Evolutionary conservation across 2,113 vertebrate species (phyloP).

Genomic region (Limanda limanda): DNA sequence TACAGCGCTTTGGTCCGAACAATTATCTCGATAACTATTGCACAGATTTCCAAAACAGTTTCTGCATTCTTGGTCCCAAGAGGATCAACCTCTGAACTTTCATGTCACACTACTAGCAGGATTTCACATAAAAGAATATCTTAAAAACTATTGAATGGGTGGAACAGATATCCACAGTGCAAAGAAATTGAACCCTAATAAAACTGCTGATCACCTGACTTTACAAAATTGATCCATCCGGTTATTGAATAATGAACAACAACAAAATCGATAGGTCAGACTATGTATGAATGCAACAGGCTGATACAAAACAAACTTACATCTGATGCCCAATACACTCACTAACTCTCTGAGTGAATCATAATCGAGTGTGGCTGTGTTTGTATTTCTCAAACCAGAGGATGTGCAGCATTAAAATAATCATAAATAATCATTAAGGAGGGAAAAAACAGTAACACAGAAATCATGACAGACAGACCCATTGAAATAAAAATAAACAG

Average conservation of each 20-base stretch:
- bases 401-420: slow-evolving; percentile 25
- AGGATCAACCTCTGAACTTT: neutral
- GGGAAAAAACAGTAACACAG: neutral
- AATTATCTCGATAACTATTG: too few relatives aligned
- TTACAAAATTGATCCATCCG: neutral
- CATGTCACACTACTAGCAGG: neutral
- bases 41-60: too few relatives aligned
- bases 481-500: slow-evolving; percentile 5
- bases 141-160: neutral
- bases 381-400: slow-evolving; percentile 19
- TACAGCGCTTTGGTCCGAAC: too few relatives aligned
- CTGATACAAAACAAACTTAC: slow-evolving; percentile 50
- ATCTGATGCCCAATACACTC: slow-evolving; percentile 49
- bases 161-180: neutral
- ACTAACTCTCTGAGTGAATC: slow-evolving; percentile 1
- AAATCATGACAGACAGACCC: neutral
- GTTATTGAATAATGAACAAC: slow-evolving; percentile 37
- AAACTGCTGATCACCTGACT: slow-evolving; percentile 14
- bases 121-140: neutral
- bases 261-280: slow-evolving; percentile 56
- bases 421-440: slow-evolving; percentile 20
- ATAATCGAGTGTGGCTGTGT: neutral
- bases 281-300: slow-evolving; percentile 59
- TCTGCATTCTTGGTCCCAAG: too few relatives aligned
- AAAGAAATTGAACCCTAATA: neutral